Conservation (phyloP, 2,797 vertebrate species). For the Lacerta agilis region DNA sequence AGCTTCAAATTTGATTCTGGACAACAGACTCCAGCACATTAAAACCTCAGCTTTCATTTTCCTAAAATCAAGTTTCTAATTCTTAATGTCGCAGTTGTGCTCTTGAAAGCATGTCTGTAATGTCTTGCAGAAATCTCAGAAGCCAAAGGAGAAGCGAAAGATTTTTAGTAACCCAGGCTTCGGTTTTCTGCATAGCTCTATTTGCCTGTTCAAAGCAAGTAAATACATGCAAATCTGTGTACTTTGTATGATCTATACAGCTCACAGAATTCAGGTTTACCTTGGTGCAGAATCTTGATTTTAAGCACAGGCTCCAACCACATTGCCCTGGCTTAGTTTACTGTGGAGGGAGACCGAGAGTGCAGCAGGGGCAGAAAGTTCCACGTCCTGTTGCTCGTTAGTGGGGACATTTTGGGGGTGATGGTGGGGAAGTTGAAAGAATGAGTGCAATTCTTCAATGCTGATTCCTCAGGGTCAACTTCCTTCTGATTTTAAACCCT, state of each 20-base stretch:
- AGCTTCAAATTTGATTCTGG: background rate
- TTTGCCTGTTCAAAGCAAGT: background rate
- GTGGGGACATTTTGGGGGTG: background rate
- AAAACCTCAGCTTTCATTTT: background rate
- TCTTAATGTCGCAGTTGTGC: background rate
- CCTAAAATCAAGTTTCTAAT: background rate
- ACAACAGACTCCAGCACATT: background rate
- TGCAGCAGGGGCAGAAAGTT: background rate
- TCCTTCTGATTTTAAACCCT: background rate
- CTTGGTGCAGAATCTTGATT: background rate
- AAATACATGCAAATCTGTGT: background rate
- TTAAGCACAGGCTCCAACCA: background rate
- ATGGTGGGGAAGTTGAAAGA: background rate
- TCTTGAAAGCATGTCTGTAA: background rate
- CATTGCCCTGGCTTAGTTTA: background rate
- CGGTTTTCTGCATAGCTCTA: background rate
- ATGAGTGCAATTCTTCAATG: background rate
- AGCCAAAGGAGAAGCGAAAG: background rate
- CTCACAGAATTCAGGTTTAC: background rate
- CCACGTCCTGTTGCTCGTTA: background rate
- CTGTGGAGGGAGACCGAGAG: background rate
- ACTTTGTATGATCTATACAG: background rate
- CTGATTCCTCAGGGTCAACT: background rate
- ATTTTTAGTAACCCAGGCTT: background rate
- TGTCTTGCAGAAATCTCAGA: background rate